Conservation (phyloP, 2,888 invertebrate genomes). For the Antheraea assamensis region DNA sequence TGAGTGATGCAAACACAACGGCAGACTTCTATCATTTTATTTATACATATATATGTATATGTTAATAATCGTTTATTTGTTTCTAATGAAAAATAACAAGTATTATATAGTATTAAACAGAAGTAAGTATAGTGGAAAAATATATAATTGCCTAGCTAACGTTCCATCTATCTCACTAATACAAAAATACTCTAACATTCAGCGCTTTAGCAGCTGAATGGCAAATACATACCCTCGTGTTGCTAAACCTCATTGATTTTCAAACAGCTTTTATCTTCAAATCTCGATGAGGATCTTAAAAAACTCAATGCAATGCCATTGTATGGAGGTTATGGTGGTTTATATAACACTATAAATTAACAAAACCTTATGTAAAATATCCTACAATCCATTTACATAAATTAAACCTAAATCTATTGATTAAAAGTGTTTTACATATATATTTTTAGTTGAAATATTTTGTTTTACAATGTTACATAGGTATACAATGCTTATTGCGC, state of each 20-base stretch:
- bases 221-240: slow-evolving; percentile 38
- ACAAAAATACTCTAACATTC: not conserved
- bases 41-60: no score
- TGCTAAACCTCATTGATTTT: slow-evolving; percentile 75
- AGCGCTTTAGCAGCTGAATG: slow-evolving; percentile 54
- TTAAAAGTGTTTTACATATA: not conserved
- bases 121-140: no score
- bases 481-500: not conserved
- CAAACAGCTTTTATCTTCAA: slow-evolving; percentile 57
- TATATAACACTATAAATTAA: not conserved
- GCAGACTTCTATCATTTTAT: no score
- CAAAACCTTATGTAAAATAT: not conserved
- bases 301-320: slow-evolving; percentile 36
- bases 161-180: not conserved
- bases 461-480: not conserved
- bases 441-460: not conserved
- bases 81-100: no score
- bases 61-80: no score
- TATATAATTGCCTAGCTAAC: not conserved
- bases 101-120: no score
- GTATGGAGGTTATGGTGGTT: slow-evolving; percentile 23
- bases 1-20: no score
- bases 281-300: slow-evolving; percentile 52
- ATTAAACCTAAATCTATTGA: not conserved
- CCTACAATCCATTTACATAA: not conserved